Conservation (phyloP, 2,888 invertebrate genomes). For the Meghimatium bilineatum region DNA sequence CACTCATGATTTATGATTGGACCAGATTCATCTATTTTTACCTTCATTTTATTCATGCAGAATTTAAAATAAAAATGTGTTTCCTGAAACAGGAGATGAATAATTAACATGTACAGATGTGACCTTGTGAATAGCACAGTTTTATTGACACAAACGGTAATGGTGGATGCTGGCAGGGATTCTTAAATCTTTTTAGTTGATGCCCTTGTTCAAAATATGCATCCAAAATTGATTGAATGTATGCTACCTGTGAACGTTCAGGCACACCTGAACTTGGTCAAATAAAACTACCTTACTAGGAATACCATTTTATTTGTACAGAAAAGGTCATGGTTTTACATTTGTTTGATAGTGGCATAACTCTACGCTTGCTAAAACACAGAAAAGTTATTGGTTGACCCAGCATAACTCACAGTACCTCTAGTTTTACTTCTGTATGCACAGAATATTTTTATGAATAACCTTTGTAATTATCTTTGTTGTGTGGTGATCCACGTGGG, state of each 20-base stretch:
- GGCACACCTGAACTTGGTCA: neutral
- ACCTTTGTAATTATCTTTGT: too few species aligned
- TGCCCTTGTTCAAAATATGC: neutral
- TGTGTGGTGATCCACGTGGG: too few species aligned
- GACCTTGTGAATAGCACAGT: constrained; percentile 9
- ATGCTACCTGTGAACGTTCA: neutral
- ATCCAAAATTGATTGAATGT: neutral
- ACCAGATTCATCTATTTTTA: constrained; percentile 26
- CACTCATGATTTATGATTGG: constrained; percentile 20
- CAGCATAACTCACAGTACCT: too few species aligned
- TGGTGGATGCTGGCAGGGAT: neutral
- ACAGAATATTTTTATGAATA: too few species aligned
- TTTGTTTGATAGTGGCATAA: neutral
- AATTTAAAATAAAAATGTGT: neutral
- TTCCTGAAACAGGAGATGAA: neutral
- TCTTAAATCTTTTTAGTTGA: neutral
- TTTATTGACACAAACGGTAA: neutral
- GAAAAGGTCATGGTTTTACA: constrained; percentile 15
- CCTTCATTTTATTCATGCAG: neutral
- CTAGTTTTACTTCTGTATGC: too few species aligned
- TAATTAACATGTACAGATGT: constrained; percentile 8
- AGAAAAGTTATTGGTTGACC: too few species aligned
- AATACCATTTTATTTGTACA: neutral
- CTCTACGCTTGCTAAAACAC: neutral
- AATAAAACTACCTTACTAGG: too few species aligned